These are phyloP conservation scores for Trichosurus vulpecula DNA, from an alignment of 2,797 vertebrate genomes.

Conservation along the genomic window DNA sequence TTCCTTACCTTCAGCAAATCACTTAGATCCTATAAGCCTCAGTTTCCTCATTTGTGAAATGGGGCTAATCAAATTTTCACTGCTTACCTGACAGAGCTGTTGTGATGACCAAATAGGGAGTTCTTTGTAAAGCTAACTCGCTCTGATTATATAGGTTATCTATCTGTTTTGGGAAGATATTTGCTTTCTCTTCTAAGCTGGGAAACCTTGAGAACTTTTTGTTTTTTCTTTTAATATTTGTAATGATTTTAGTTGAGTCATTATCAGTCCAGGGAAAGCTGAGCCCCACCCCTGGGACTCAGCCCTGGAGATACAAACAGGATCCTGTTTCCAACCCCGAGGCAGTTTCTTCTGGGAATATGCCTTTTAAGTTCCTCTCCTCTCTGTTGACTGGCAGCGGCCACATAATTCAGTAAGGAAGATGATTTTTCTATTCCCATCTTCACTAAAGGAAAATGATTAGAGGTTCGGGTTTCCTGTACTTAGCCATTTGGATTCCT, in stretches of 20 bases:
- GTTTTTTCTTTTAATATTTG: background rate
- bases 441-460: background rate
- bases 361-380: background rate
- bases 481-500: background rate
- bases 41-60: background rate
- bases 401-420: background rate
- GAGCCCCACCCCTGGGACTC: background rate
- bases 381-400: background rate
- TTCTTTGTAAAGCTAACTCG: background rate
- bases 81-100: background rate
- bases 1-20: background rate
- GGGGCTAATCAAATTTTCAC: background rate
- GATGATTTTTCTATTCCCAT: background rate
- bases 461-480: background rate
- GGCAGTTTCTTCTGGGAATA: background rate
- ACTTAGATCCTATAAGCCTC: background rate
- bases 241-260: background rate
- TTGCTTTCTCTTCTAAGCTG: background rate
- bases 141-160: background rate
- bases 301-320: background rate
- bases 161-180: background rate
- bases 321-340: background rate
- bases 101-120: background rate
- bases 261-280: slow-evolving; percentile 9
- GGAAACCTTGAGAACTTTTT: background rate